Percentiles rank a stretch among this genome's conserved stretches.
phyloP scores from a whole-genome alignment of 2,113 vertebrate species.

The Stomatorhinus ivindoensis region DNA sequence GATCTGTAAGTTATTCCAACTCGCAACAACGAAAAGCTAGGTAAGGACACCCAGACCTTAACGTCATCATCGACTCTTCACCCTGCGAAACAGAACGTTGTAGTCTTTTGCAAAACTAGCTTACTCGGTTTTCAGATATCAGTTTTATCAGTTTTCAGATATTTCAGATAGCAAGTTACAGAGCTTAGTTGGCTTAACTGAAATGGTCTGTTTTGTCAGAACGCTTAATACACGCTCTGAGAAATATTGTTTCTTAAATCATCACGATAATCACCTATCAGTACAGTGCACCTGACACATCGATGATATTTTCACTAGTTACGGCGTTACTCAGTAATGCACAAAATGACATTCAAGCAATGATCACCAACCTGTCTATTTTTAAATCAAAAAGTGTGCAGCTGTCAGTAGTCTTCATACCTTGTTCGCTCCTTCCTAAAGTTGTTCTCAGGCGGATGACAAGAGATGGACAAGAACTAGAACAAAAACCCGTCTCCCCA shows the following conservation, averaged over 20 bases:
- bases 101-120: no score
- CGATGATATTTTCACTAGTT: background rate
- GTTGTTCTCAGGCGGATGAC: background rate
- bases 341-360: background rate
- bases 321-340: background rate
- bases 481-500: background rate
- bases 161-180: background rate
- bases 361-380: background rate
- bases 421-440: background rate
- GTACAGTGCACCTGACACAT: background rate
- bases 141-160: background rate
- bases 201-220: background rate
- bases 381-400: background rate
- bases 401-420: background rate
- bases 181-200: background rate
- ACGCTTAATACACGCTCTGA: background rate
- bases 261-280: background rate
- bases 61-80: no score
- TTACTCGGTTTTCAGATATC: background rate
- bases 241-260: background rate
- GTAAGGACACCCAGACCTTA: no score
- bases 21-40: no score
- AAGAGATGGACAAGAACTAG: background rate
- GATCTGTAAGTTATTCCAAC: no score
- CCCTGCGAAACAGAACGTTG: no score